These are phyloP conservation scores for Sitophilus oryzae DNA, from an alignment of 1,140 invertebrate genomes.

Conservation along the genomic window DNA sequence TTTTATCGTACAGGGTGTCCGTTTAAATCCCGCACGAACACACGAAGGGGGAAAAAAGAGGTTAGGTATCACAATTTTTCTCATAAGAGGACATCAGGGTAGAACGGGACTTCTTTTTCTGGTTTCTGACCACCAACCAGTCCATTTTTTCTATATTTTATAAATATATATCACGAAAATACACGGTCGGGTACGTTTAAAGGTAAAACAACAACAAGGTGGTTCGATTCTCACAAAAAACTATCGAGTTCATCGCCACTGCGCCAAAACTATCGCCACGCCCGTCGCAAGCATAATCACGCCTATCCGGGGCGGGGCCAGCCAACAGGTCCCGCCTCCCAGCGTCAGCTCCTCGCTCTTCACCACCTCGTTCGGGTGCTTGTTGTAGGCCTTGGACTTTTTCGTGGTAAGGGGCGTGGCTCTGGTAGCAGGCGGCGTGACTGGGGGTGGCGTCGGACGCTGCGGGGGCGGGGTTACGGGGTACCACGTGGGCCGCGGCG, in stretches of 20 bases:
- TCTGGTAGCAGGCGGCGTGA: constrained; percentile 40
- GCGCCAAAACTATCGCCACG: constrained; percentile 29
- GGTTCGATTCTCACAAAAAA: no score
- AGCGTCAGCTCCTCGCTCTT: constrained; percentile 83
- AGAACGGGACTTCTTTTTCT: no score
- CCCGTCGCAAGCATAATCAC: constrained; percentile 27
- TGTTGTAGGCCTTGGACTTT: constrained; percentile 59
- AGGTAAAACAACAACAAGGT: no score
- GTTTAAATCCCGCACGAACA: no score
- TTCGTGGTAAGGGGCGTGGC: constrained; percentile 42
- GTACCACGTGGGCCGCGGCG: constrained; percentile 16
- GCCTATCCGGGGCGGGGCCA: constrained; percentile 31
- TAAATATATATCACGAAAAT: background rate
- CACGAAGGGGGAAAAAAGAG: no score
- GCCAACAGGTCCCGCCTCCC: constrained; percentile 22
- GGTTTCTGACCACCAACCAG: no score
- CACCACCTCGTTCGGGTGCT: constrained; percentile 85
- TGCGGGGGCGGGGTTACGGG: background rate
- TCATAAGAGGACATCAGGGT: background rate
- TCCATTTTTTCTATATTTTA: no score
- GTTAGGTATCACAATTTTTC: background rate
- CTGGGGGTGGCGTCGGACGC: constrained; percentile 8
- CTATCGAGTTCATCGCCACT: background rate
- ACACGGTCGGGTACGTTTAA: background rate
- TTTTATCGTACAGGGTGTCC: no score